phyloP scores from a whole-genome alignment of 2,113 vertebrate species.

The Mugil cephalus region DNA sequence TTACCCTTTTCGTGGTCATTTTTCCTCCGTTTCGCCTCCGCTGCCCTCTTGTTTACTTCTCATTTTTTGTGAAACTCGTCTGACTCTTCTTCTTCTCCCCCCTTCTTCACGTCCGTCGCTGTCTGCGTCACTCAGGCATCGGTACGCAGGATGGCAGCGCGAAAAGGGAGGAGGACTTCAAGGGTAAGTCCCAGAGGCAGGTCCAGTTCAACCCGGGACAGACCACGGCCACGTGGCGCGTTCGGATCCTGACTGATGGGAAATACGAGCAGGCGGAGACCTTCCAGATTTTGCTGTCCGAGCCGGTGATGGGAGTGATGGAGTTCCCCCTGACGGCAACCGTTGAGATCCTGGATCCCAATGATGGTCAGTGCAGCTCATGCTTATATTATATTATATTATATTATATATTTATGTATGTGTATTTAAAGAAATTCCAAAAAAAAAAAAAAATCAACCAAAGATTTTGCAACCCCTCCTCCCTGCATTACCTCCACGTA shows the following conservation, averaged over 20 bases:
- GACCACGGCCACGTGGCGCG: constrained; percentile 88
- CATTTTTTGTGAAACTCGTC: constrained; percentile 3
- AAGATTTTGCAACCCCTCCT: too few species aligned
- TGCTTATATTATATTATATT: neutral
- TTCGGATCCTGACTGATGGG: constrained; percentile 87
- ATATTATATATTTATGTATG: too few species aligned
- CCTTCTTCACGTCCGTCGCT: neutral
- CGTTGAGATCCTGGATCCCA: constrained; percentile 93
- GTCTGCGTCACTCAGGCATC: constrained; percentile 84
- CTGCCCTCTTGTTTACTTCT: neutral
- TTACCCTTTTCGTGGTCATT: constrained; percentile 38
- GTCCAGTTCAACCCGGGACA: constrained; percentile 97
- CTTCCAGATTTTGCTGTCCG: constrained; percentile 92
- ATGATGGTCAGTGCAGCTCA: constrained; percentile 86
- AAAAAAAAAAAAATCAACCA: too few species aligned
- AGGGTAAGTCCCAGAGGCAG: constrained; percentile 91
- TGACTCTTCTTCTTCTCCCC: neutral
- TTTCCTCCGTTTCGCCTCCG: constrained; percentile 21
- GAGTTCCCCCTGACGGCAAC: constrained; percentile 88
- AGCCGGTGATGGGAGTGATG: constrained; percentile 92
- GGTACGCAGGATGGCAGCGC: constrained; percentile 90
- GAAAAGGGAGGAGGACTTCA: constrained; percentile 91
- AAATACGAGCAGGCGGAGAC: constrained; percentile 90
- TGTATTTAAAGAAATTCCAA: too few species aligned
- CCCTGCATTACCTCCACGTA: too few species aligned